Percentiles rank a stretch among this genome's conserved stretches.
Evolutionary conservation across 2,113 vertebrate species (phyloP).

Genomic region (Boleophthalmus pectinirostris): DNA sequence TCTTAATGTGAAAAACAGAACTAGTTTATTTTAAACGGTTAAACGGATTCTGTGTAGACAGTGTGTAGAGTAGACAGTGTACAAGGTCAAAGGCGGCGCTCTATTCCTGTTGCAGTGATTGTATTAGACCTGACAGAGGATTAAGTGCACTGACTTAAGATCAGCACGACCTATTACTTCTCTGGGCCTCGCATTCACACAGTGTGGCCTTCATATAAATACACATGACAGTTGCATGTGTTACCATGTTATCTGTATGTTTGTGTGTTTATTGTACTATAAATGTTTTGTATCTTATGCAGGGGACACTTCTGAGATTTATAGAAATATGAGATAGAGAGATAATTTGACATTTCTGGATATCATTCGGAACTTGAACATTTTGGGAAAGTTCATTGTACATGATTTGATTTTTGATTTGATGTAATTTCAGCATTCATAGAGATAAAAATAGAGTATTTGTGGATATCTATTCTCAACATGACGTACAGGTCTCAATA

Average conservation of each 20-base stretch:
- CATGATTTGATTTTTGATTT: too few relatives aligned
- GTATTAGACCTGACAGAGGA: conserved; percentile 63
- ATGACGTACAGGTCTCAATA: background rate
- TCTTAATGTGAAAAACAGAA: too few relatives aligned
- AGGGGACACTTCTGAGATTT: background rate
- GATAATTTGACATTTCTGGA: background rate
- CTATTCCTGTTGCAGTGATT: conserved; percentile 68
- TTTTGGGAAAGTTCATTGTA: background rate
- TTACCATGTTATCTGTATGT: background rate
- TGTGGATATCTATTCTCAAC: background rate
- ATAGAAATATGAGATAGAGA: too few relatives aligned
- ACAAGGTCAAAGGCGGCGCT: conserved; percentile 51
- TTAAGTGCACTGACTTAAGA: conserved; percentile 57
- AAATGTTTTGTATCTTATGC: background rate
- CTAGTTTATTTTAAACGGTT: too few relatives aligned
- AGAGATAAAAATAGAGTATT: background rate
- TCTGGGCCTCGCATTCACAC: conserved; percentile 19
- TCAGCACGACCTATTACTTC: conserved; percentile 43
- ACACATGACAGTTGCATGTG: background rate
- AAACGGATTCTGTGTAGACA: background rate
- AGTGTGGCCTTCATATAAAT: background rate
- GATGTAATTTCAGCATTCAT: background rate
- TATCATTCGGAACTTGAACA: too few relatives aligned
- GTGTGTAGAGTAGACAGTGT: conserved; percentile 5
- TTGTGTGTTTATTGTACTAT: background rate